Percentiles rank a stretch among this genome's conserved stretches.
phyloP scores from a whole-genome alignment of 2,113 vertebrate species.

The Stomatorhinus ivindoensis region DNA sequence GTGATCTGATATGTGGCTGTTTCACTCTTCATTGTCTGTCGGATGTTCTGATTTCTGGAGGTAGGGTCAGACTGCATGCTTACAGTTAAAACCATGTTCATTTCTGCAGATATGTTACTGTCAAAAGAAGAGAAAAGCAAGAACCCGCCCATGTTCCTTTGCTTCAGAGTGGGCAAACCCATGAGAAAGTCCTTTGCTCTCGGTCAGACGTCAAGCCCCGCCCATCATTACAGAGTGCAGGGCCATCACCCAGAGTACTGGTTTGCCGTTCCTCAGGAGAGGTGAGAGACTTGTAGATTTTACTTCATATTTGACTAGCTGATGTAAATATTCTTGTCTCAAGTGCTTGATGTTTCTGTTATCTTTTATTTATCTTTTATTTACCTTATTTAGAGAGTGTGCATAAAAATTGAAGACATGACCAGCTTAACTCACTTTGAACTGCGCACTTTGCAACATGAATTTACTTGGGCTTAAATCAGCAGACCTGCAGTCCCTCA shows the following conservation, averaged over 20 bases:
- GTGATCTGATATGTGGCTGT: background rate
- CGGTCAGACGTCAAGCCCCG: slow-evolving; percentile 62
- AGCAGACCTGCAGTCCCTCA: background rate
- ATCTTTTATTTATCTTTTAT: background rate
- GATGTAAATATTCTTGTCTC: background rate
- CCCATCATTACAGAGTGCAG: slow-evolving; percentile 63
- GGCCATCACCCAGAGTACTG: slow-evolving; percentile 90
- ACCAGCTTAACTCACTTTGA: background rate
- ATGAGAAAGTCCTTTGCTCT: slow-evolving; percentile 92
- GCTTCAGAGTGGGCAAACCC: slow-evolving; percentile 94
- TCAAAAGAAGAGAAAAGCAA: slow-evolving; percentile 93
- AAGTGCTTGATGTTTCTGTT: background rate
- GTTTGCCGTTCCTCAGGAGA: slow-evolving; percentile 96
- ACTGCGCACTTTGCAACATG: background rate
- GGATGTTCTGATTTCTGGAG: background rate
- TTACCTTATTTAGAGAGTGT: background rate
- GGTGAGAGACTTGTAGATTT: slow-evolving; percentile 49
- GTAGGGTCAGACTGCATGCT: background rate
- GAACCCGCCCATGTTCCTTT: slow-evolving; percentile 95
- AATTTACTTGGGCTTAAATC: background rate
- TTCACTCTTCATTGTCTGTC: background rate
- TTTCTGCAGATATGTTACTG: slow-evolving; percentile 81
- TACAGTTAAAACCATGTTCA: background rate
- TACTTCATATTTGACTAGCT: background rate
- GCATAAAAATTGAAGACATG: background rate